phyloP scores from a whole-genome alignment of 2,797 vertebrate species.

The Typhlichthys subterraneus region DNA sequence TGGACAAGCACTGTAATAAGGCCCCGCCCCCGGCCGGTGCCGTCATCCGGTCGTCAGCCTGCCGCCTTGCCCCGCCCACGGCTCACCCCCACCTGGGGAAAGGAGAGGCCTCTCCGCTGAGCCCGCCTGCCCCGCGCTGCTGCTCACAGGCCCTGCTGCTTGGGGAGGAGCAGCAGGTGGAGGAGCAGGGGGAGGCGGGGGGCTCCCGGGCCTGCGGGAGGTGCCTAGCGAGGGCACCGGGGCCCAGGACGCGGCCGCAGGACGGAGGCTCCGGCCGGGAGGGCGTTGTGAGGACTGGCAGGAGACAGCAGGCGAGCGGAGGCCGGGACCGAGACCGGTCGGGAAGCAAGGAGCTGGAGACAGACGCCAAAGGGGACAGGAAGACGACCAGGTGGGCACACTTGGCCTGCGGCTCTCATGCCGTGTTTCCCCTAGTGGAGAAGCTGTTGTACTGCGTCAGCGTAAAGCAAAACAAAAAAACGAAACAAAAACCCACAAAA shows the following conservation, averaged over 20 bases:
- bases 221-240: slow-evolving; percentile 81
- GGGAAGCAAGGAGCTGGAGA: slow-evolving; percentile 54
- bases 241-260: slow-evolving; percentile 55
- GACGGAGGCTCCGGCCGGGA: slow-evolving; percentile 61
- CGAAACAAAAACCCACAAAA: no score
- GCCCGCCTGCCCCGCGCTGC: slow-evolving; percentile 49
- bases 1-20: slow-evolving; percentile 71
- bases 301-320: slow-evolving; percentile 54
- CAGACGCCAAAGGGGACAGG: slow-evolving; percentile 68
- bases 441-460: background rate
- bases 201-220: slow-evolving; percentile 75
- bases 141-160: slow-evolving; percentile 60
- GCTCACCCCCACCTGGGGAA: slow-evolving; percentile 68
- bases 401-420: slow-evolving; percentile 21
- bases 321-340: slow-evolving; percentile 51
- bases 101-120: slow-evolving; percentile 61
- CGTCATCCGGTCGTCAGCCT: slow-evolving; percentile 82
- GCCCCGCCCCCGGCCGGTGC: slow-evolving; percentile 64
- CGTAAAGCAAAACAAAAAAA: background rate
- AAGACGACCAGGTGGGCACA: slow-evolving; percentile 61
- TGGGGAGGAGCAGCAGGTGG: slow-evolving; percentile 53
- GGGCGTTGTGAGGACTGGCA: slow-evolving; percentile 65
- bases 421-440: background rate
- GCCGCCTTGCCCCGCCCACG: slow-evolving; percentile 67
- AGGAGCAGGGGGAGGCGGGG: slow-evolving; percentile 53